Percentiles rank a stretch among this genome's conserved stretches.
These are phyloP conservation scores for Drosophila rubida DNA, from an alignment of 2,888 invertebrate species.

Conservation along the genomic window DNA sequence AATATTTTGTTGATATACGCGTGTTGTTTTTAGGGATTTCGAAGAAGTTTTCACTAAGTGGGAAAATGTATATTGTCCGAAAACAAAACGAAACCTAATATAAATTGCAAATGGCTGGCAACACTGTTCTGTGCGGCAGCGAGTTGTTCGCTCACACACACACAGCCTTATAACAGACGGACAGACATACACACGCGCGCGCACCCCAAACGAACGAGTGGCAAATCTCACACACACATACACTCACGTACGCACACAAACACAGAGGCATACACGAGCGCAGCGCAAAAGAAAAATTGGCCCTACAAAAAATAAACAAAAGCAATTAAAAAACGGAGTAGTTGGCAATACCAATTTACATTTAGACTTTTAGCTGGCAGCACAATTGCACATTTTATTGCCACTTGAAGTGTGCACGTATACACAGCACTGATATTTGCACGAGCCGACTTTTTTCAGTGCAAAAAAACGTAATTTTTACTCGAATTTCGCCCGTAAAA, in stretches of 20 bases:
- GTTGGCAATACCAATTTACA: slow-evolving; percentile 74
- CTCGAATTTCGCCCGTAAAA: slow-evolving; percentile 72
- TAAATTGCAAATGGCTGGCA: slow-evolving; percentile 45
- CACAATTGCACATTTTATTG: slow-evolving; percentile 66
- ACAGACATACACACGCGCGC: slow-evolving; percentile 71
- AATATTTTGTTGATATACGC: not conserved
- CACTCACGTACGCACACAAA: slow-evolving; percentile 67
- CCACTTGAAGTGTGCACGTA: slow-evolving; percentile 29
- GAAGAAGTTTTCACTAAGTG: not conserved
- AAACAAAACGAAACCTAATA: slow-evolving; percentile 2
- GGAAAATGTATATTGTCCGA: not conserved
- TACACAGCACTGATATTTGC: slow-evolving; percentile 50
- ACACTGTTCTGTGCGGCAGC: slow-evolving; percentile 46
- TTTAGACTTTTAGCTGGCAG: slow-evolving; percentile 40
- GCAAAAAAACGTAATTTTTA: slow-evolving; percentile 64
- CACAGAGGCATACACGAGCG: slow-evolving; percentile 58
- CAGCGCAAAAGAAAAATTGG: slow-evolving; percentile 79
- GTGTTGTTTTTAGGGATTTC: not conserved
- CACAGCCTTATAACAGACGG: slow-evolving; percentile 38
- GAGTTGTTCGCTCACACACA: slow-evolving; percentile 47
- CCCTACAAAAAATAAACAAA: slow-evolving; percentile 83
- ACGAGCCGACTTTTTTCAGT: slow-evolving; percentile 46
- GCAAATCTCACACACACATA: slow-evolving; percentile 65
- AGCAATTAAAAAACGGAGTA: slow-evolving; percentile 81
- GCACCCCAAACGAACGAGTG: slow-evolving; percentile 68